Evolutionary conservation across 2,113 vertebrate species (phyloP), one percentile per base, ranked within the genome.

Genomic region (Spilogale gracilis): DNA sequence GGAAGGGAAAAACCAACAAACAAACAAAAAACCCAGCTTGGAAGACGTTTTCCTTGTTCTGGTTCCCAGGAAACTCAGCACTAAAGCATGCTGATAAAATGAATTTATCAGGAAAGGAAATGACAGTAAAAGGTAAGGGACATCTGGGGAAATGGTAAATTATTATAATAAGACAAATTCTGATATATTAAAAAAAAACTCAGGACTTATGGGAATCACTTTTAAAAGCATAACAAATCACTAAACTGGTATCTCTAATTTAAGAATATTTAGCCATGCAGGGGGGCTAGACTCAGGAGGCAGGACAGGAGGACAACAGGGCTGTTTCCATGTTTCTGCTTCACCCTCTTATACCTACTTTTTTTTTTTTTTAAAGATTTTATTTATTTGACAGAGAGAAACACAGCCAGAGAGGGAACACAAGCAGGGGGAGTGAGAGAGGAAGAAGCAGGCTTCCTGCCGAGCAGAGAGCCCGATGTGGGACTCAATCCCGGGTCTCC

Each of bases 51-150:
- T 91, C n/a, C 79, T 85, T 56, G 13, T 58, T 83, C 97, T 13
- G n/a, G 18, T 96, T 96, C 48, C 73, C 67, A 95, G n/a, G 79
- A 91, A 96, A 88, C 20, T 23, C 32, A 87, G n/a, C 32, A 20
- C 43, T 80, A 90, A 84, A 85, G 21, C 23, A 94, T 27, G 27
- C 9, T 73, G 27, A 63, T 18, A 50, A 81, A 89, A 69, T 48
- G 18, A 92, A 61, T 85, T 86, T 83, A 50, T 89, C 69, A 25
- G 38, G 25, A 92, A 95, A 94, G 73, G 8, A 86, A 69, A 45
- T 85, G 23, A 65, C 17, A 67, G 21, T 3, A 86, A 95, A 96
- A 95, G 6, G 9, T 45, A 94, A 82, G 14, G 88, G 18, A 73
- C 11, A 71, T 9, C 17, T 61, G 76, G 52, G 20, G 52, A 97